These are phyloP conservation scores for Galerucella calmariensis DNA, from an alignment of 2,888 invertebrate genomes.

Conservation along the genomic window DNA sequence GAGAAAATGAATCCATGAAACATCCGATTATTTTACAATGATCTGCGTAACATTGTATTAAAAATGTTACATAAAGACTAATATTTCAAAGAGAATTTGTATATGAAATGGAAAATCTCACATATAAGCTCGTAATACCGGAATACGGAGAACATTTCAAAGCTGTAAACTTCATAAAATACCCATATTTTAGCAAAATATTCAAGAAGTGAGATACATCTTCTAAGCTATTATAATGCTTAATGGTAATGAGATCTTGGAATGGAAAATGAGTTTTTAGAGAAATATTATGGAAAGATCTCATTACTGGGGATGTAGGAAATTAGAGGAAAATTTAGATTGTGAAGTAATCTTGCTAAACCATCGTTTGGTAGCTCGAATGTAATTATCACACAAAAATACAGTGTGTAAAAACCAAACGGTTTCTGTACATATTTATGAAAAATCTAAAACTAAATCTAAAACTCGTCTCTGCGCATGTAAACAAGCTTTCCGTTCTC, in stretches of 20 bases:
- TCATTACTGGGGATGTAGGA: background rate
- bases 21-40: slow-evolving; percentile 18
- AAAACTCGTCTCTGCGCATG: too few relatives aligned
- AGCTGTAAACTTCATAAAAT: slow-evolving; percentile 24
- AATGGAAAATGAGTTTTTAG: background rate
- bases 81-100: slow-evolving; percentile 25
- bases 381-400: too few relatives aligned
- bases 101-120: slow-evolving; percentile 25
- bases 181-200: slow-evolving; percentile 22
- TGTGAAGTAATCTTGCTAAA: too few relatives aligned
- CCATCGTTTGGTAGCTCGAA: too few relatives aligned
- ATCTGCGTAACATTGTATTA: slow-evolving; percentile 27
- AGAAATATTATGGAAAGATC: background rate
- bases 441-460: too few relatives aligned
- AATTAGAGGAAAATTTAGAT: too few relatives aligned
- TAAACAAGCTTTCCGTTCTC: too few relatives aligned
- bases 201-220: slow-evolving; percentile 16
- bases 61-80: slow-evolving; percentile 18
- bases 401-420: too few relatives aligned
- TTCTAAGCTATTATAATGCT: slow-evolving; percentile 11
- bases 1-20: background rate
- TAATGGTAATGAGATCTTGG: slow-evolving; percentile 20
- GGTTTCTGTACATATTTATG: too few relatives aligned
- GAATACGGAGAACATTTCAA: slow-evolving; percentile 25
- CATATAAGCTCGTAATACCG: slow-evolving; percentile 29